Base-by-base conservation (phyloP, 1,140 invertebrate genomes). In the Calliphora vicina region DNA sequence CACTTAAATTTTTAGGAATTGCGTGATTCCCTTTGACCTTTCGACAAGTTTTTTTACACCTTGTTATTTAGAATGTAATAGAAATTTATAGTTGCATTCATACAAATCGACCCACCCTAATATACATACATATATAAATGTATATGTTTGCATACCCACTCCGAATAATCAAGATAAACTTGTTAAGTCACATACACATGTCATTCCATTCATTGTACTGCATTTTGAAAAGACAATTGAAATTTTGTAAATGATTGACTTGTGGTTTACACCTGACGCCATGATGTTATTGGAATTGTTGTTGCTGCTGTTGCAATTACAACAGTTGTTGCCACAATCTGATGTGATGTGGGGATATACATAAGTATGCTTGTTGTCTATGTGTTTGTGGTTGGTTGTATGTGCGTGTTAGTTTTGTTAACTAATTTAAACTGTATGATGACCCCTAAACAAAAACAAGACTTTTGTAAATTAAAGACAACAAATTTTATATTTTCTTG, bases 241-340 rank as follows among this genome's bases (percentile, higher is more conserved):
- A 81, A 29, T 45, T 23, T 25, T 25, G 74, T 43, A 42, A 20
- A 45, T 78, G 35, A 78, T 78, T 78, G 74, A 78, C 74, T 78
- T 78, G 74, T 78, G 74, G 74, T 45, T 45, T 78, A 78, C 74
- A 78, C 74, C 74, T 78, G 74, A 67, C 23, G 61, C n/a, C 61
- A 67, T 67, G n/a, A n/a, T n/a, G 61, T 67, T 67, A 23, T 57
- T 57, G 50, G 13, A 57, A n/a, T n/a, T 57, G 50, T 57, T 57
- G 50, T 57, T 57, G 50, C n/a, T 57, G 20, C 9, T 25, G n/a
- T 67, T 67, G 61, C 61, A 23, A 67, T 67, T 67, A 67, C 61
- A 25, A 23, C 20, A 67, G 20, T 67, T 67, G 61, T 67, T 67
- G 61, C 61, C 61, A 67, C 61, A 67, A 67, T 25, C 10, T 67